Conservation (phyloP, 2,888 invertebrate species). For the Antheraea assamensis region DNA sequence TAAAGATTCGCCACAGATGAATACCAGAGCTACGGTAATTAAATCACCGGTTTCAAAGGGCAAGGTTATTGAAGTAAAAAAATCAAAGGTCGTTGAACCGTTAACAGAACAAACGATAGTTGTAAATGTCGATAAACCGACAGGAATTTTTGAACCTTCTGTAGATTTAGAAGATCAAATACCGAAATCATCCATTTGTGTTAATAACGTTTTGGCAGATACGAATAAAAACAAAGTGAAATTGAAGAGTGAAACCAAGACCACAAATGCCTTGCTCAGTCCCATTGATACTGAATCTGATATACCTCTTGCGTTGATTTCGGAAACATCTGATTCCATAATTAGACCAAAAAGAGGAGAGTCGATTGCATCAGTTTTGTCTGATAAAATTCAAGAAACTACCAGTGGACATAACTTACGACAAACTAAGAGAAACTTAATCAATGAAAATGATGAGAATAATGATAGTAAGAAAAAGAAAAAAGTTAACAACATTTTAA, state of each 20-base stretch:
- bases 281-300: conserved; percentile 72
- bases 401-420: conserved; percentile 72
- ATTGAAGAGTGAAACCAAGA: conserved; percentile 53
- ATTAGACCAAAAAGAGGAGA: conserved; percentile 73
- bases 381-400: conserved; percentile 76
- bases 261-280: conserved; percentile 50
- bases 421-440: conserved; percentile 70
- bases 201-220: conserved; percentile 62
- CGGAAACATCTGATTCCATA: conserved; percentile 67
- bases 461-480: conserved; percentile 75
- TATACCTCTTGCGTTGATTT: conserved; percentile 68
- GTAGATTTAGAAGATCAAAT: conserved; percentile 86
- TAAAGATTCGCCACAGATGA: conserved; percentile 67
- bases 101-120: conserved; percentile 55
- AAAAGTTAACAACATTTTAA: conserved; percentile 63
- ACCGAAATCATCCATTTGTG: conserved; percentile 80
- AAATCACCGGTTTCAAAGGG: conserved; percentile 81
- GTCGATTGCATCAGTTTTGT: conserved; percentile 74
- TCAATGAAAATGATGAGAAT: conserved; percentile 61
- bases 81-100: conserved; percentile 58
- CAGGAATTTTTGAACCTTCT: conserved; percentile 87
- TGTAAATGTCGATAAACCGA: conserved; percentile 80
- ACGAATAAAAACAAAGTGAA: conserved; percentile 68
- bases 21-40: conserved; percentile 80
- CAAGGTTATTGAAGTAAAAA: conserved; percentile 74